A percentile compares a stretch with the other conserved stretches of the same genome.
phyloP scores from a whole-genome alignment of 2,888 invertebrate species.

The Ormyrus nitidulus region DNA sequence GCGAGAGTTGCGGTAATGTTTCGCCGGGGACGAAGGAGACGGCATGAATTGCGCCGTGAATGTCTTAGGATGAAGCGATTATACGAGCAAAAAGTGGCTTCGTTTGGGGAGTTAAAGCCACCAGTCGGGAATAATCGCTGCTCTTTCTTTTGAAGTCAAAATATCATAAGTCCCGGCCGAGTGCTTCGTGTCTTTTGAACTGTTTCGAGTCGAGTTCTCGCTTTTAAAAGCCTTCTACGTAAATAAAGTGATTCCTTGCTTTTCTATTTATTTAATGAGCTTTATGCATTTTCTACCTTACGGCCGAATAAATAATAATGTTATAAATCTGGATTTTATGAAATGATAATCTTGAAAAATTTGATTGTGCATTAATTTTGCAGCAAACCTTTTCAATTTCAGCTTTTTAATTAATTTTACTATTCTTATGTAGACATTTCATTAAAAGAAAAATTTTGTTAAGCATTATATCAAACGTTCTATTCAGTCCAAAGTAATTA shows the following conservation, averaged over 20 bases:
- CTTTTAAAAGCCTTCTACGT: slow-evolving; percentile 5
- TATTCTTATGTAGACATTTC: no score
- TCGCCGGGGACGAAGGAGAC: not conserved
- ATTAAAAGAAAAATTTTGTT: no score
- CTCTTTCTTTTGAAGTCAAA: slow-evolving; percentile 29
- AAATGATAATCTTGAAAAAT: no score
- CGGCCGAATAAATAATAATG: no score
- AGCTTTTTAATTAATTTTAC: no score
- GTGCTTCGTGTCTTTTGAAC: not conserved
- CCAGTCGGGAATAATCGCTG: slow-evolving; percentile 13
- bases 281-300: no score
- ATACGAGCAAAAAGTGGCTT: slow-evolving; percentile 34
- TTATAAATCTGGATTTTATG: no score
- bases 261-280: no score
- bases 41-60: slow-evolving; percentile 17
- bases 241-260: not conserved
- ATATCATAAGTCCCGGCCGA: not conserved
- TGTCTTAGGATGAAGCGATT: slow-evolving; percentile 55
- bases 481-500: no score
- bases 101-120: not conserved
- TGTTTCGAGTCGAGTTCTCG: not conserved
- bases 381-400: no score
- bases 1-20: slow-evolving; percentile 50
- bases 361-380: no score
- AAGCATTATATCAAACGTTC: no score